These are phyloP conservation scores for Thelaira solivaga DNA, from an alignment of 2,888 invertebrate species.

Conservation along the genomic window DNA sequence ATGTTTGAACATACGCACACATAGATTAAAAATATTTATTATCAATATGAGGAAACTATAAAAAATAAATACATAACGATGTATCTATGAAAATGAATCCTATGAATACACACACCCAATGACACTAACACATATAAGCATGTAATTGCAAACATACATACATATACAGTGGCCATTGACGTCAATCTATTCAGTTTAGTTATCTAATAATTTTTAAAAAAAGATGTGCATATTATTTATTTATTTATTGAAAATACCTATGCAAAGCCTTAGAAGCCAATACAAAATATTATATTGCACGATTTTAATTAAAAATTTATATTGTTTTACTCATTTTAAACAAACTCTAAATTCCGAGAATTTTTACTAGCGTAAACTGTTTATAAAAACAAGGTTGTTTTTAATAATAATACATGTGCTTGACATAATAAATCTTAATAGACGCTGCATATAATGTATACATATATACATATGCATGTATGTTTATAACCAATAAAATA, in stretches of 20 bases:
- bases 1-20: no score
- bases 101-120: no score
- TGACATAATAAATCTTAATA: conserved; percentile 36
- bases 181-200: conserved; percentile 17
- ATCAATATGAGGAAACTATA: conserved; percentile 59
- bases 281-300: no score
- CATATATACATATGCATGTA: not conserved
- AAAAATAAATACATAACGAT: not conserved
- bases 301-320: no score
- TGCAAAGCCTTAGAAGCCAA: no score
- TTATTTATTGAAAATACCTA: no score
- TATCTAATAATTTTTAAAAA: conserved; percentile 5
- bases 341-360: no score
- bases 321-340: no score
- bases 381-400: conserved; percentile 6
- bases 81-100: no score
- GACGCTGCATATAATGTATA: not conserved
- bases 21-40: conserved; percentile 40
- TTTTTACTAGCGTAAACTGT: not conserved
- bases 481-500: not conserved
- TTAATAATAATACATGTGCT: conserved; percentile 34
- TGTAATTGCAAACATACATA: no score
- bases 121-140: no score
- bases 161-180: conserved; percentile 13
- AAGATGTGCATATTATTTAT: no score